A percentile compares a stretch with the other conserved stretches of the same genome.
Evolutionary conservation across 2,113 vertebrate species (phyloP).

Genomic region (Bufo gargarizans): DNA sequence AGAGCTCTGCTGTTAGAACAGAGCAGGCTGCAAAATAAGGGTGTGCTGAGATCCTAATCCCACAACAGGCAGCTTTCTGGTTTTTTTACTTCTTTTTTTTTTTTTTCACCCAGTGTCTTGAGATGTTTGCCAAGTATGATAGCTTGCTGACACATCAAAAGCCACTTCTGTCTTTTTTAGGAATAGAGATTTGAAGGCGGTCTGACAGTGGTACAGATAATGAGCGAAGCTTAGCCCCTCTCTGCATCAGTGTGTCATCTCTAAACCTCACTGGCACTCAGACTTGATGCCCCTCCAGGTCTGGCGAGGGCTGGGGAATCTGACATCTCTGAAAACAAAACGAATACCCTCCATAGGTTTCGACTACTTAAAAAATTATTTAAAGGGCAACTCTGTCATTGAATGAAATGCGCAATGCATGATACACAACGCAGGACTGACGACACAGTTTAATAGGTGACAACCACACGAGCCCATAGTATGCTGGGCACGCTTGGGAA

Average conservation of each 20-base stretch:
- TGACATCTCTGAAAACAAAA: not conserved
- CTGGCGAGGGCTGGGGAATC: not conserved
- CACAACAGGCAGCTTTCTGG: not conserved
- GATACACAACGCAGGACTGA: not conserved
- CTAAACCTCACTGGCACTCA: not conserved
- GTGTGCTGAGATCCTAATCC: constrained; percentile 25
- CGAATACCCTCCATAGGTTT: not conserved
- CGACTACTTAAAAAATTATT: not conserved
- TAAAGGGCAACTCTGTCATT: not conserved
- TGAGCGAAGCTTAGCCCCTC: constrained; percentile 28
- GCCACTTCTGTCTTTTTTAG: constrained; percentile 3
- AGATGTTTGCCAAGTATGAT: constrained; percentile 17
- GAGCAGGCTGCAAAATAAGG: constrained; percentile 29
- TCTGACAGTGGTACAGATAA: constrained; percentile 38
- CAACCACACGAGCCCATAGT: not conserved
- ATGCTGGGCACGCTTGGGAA: not conserved
- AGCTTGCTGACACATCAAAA: constrained; percentile 52
- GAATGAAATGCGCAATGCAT: not conserved
- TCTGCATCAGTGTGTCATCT: not conserved
- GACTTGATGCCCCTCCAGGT: not conserved
- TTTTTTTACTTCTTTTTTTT: not conserved
- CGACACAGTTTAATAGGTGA: not conserved
- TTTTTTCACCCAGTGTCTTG: not conserved
- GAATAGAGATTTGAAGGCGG: constrained; percentile 9
- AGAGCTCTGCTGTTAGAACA: constrained; percentile 12